Evolutionary conservation across 2,797 vertebrate species (phyloP), one percentile per base, ranked within the genome.

Genomic region (Champsocephalus gunnari): DNA sequence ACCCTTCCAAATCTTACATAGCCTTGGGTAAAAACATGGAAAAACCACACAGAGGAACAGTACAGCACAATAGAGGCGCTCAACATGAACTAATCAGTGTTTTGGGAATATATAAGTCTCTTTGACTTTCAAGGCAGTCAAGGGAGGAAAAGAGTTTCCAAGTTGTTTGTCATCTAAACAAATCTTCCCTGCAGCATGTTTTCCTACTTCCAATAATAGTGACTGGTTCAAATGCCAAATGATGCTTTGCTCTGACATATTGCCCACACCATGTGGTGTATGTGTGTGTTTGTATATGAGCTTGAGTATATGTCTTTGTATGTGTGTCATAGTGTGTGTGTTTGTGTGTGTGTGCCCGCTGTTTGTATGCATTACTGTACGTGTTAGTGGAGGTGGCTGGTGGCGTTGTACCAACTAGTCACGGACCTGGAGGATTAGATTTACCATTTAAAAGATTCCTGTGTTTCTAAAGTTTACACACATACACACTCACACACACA

Each of bases 391-490:
- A 92, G 92, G 91, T 92, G 92, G 89, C 86, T 93, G 88, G 87
- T 94, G 93, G 94, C 92, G 60, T 71, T 87, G 86, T 91, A 94
- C 91, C 94, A 94, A 91, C 89, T 91, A 92, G 92, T 94, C 91
- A 92, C 81, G 82, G 92, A 94, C 92, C 93, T 94, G 90, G 91
- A 94, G 90, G 89, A 93, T 91, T 92, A 88, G 79, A 91, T 94
- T 95, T 94, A 94, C 88, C 93, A 95, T 95, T 94, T 95, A 92
- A 95, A 94, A 95, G 93, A 94, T 76, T 89, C 89, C 93, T 92
- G 92, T 91, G 93, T 93, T 94, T 93, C 88, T 84, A 93, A 95
- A 94, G 93, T 95, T 94, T 94, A 93, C 93, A 93, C 90, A 92
- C 88, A 92, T 80, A 88, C 87, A 92, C 78, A 89, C 71, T 79